Base-by-base conservation (phyloP, 1,140 invertebrate species). In the Hyposmocoma kahamanoa region DNA sequence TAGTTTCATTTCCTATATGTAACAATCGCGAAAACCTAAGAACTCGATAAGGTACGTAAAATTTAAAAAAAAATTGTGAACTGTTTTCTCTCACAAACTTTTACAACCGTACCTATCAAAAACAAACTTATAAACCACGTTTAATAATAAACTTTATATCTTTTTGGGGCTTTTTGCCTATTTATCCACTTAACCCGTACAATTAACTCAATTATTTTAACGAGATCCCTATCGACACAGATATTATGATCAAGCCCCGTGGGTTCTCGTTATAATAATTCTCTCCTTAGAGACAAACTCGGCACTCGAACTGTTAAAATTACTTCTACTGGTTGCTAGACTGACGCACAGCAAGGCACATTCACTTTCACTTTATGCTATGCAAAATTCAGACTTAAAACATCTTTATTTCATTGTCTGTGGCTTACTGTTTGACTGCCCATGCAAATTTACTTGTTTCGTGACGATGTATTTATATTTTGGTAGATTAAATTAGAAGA, bases 201-300 rank as follows among this genome's bases (percentile, higher is more conserved):
- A 36, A 36, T 36, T 36, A 36, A 36, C 32, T 15, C 32, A 36
- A 36, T 36, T 36, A 36, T 36, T 36, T 36, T 36, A 36, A 36
- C 32, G 32, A 36, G 10, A 36, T 36, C 10, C 32, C 11, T 36
- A 36, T 36, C 32, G 3, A 26, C 24, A 17, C 18, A n/a, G 5
- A 17, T 36, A 13, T 17, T 11, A 26, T 6, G n/a, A n/a, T n/a
- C n/a, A n/a, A n/a, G n/a, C n/a, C 24, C 13, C 32, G 3, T 17
- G 32, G 32, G 32, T 17, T n/a, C 32, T 36, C 18, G 32, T 36
- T 36, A 36, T 36, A 13, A 36, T 36, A 17, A 36, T 36, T 36
- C 15, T 3, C 11, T 36, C 32, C 32, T 17, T 8, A 17, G 15
- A 17, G 32, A 36, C 18, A 36, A n/a, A n/a, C n/a, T n/a, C n/a